These are phyloP conservation scores for Bombyx mori DNA, from an alignment of 1,140 invertebrate species.

Conservation along the genomic window DNA sequence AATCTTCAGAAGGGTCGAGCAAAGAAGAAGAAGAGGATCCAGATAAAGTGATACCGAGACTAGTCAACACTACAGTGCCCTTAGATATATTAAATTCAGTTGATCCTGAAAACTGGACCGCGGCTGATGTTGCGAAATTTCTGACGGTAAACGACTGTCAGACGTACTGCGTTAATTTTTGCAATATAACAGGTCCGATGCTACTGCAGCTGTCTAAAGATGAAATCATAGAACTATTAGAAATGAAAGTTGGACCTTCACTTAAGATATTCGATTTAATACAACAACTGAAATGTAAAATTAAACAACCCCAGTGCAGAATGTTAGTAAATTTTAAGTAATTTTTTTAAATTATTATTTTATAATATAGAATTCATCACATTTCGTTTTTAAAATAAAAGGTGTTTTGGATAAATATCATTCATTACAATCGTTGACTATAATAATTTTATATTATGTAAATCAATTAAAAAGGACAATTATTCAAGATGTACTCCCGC, in stretches of 20 bases:
- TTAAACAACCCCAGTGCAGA: slow-evolving; percentile 81
- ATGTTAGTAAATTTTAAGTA: slow-evolving; percentile 32
- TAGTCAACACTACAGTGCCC: slow-evolving; percentile 72
- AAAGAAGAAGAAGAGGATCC: slow-evolving; percentile 18
- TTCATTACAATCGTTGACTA: too few species aligned
- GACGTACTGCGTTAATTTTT: slow-evolving; percentile 89
- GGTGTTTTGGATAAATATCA: too few species aligned
- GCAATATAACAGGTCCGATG: slow-evolving; percentile 84
- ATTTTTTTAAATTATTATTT: slow-evolving; percentile 35
- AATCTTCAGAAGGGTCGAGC: slow-evolving; percentile 5
- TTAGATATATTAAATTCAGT: slow-evolving; percentile 47
- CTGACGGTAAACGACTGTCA: slow-evolving; percentile 91
- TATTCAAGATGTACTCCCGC: too few species aligned
- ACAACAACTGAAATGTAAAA: slow-evolving; percentile 87
- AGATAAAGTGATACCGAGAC: slow-evolving; percentile 78
- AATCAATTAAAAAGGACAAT: too few species aligned
- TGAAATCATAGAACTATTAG: slow-evolving; percentile 89
- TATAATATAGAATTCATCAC: too few species aligned
- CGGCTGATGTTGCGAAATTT: slow-evolving; percentile 89
- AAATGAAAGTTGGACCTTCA: slow-evolving; percentile 95
- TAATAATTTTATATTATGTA: too few species aligned
- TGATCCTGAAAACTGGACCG: slow-evolving; percentile 77
- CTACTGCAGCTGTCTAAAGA: slow-evolving; percentile 88
- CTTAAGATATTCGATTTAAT: slow-evolving; percentile 94
- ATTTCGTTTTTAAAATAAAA: too few species aligned